These are phyloP conservation scores for Cyprinella venusta DNA, from an alignment of 2,797 vertebrate genomes.

Conservation along the genomic window DNA sequence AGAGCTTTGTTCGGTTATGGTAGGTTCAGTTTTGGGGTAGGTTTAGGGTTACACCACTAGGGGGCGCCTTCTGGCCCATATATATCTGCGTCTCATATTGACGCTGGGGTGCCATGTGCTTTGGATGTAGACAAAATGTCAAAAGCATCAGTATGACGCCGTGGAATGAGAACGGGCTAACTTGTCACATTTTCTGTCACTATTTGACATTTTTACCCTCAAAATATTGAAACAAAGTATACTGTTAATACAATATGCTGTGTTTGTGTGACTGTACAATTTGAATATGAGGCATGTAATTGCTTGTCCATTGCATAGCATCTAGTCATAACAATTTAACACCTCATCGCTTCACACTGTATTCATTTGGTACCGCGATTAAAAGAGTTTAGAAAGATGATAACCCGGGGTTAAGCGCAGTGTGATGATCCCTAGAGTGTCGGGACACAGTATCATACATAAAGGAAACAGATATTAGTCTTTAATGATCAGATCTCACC, in stretches of 20 bases:
- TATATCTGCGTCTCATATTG: too few species aligned
- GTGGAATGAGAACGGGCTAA: too few species aligned
- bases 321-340: background rate
- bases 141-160: too few species aligned
- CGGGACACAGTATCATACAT: background rate
- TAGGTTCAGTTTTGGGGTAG: too few species aligned
- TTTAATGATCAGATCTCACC: slow-evolving; percentile 72
- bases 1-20: too few species aligned
- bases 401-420: background rate
- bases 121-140: too few species aligned
- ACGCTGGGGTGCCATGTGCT: too few species aligned
- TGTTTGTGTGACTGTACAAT: background rate
- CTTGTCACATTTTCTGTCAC: too few species aligned
- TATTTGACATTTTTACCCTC: too few species aligned
- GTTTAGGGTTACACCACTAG: too few species aligned
- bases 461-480: background rate
- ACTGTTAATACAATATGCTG: background rate
- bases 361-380: background rate
- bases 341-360: background rate
- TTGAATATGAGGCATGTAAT: background rate
- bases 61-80: too few species aligned
- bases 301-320: background rate
- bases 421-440: background rate
- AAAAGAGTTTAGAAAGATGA: background rate
- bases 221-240: too few species aligned